These are phyloP conservation scores for Chirona hameri DNA, from an alignment of 2,888 invertebrate genomes.

Conservation along the genomic window DNA sequence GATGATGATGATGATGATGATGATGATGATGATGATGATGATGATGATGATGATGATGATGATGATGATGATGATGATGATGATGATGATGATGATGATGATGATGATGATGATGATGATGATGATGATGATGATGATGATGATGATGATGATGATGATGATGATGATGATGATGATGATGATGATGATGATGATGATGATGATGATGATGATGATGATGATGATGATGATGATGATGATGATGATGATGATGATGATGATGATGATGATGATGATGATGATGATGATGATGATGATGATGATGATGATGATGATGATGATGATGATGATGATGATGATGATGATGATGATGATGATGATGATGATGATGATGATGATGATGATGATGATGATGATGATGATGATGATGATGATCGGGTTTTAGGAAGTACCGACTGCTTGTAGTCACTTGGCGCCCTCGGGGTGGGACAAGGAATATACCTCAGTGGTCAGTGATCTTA, in stretches of 20 bases:
- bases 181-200: not conserved
- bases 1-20: too few relatives aligned
- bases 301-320: slow-evolving; percentile 10
- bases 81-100: not conserved
- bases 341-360: not conserved
- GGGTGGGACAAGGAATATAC: too few relatives aligned
- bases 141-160: not conserved
- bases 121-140: not conserved
- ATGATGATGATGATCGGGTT: not conserved
- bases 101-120: slow-evolving; percentile 1
- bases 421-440: too few relatives aligned
- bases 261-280: not conserved
- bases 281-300: not conserved
- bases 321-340: not conserved
- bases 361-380: not conserved
- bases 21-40: too few relatives aligned
- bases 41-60: not conserved
- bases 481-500: too few relatives aligned
- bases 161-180: not conserved
- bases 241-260: not conserved
- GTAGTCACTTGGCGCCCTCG: too few relatives aligned
- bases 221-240: not conserved
- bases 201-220: not conserved
- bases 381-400: not conserved
- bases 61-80: not conserved